phyloP scores from a whole-genome alignment of 1,140 invertebrate genomes.

The Drosophila lini region DNA sequence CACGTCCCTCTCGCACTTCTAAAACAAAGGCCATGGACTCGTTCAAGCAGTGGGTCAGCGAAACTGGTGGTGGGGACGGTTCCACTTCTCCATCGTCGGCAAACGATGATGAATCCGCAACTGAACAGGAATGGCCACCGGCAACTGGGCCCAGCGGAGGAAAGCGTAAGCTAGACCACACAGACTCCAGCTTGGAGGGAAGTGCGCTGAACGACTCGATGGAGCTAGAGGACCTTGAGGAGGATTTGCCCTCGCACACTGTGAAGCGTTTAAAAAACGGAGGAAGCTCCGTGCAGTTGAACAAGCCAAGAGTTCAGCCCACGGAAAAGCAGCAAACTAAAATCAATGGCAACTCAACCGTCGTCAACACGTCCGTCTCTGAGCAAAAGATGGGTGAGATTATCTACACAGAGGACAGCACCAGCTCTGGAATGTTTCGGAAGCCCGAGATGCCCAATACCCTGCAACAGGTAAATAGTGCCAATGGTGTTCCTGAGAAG shows the following conservation, averaged over 20 bases:
- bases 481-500: background rate
- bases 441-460: constrained; percentile 77
- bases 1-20: constrained; percentile 90
- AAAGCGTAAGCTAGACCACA: constrained; percentile 80
- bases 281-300: constrained; percentile 78
- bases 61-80: constrained; percentile 56
- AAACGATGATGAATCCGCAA: constrained; percentile 66
- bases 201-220: constrained; percentile 67
- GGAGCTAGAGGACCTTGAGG: constrained; percentile 77
- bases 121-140: constrained; percentile 70
- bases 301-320: constrained; percentile 59
- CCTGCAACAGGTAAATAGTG: constrained; percentile 50
- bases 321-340: constrained; percentile 48
- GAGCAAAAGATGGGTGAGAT: constrained; percentile 76
- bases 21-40: constrained; percentile 92
- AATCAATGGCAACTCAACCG: constrained; percentile 61
- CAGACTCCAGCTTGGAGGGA: constrained; percentile 66
- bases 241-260: constrained; percentile 77
- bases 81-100: constrained; percentile 67
- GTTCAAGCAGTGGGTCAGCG: constrained; percentile 90
- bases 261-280: constrained; percentile 83
- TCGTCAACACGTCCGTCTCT: constrained; percentile 13
- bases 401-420: constrained; percentile 79
- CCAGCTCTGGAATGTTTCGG: constrained; percentile 76
- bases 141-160: constrained; percentile 32